phyloP scores from a whole-genome alignment of 2,113 vertebrate genomes.

The Pionites leucogaster region DNA sequence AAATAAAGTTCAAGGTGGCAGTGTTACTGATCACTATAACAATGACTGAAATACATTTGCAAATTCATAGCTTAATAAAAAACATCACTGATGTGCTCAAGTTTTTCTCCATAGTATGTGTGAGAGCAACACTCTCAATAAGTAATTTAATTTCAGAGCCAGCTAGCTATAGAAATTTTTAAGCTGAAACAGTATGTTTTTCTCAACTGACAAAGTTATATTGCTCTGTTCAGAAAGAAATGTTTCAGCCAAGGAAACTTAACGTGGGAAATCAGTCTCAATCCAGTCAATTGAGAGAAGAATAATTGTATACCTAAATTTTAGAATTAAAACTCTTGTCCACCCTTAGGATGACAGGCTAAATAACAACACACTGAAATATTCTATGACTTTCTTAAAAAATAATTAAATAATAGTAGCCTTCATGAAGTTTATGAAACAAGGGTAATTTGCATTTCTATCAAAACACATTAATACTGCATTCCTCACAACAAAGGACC shows the following conservation, averaged over 20 bases:
- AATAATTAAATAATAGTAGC: not conserved
- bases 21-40: not conserved
- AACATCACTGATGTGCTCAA: not conserved
- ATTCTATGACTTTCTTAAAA: not conserved
- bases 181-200: not conserved
- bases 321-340: not conserved
- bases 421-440: not conserved
- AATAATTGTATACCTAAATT: not conserved
- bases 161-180: not conserved
- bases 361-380: not conserved
- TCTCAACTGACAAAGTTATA: not conserved
- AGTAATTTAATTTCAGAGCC: not conserved
- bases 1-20: not conserved
- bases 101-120: not conserved
- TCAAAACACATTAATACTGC: not conserved
- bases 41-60: not conserved
- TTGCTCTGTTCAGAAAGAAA: not conserved
- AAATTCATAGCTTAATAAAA: not conserved
- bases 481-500: not conserved
- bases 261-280: not conserved
- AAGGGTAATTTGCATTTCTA: not conserved
- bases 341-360: not conserved
- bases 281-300: not conserved
- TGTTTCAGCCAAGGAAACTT: slow-evolving; percentile 5
- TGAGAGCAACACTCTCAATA: not conserved